These are phyloP conservation scores for Rousettus leschenaultii DNA, from an alignment of 2,113 vertebrate species.

Conservation along the genomic window DNA sequence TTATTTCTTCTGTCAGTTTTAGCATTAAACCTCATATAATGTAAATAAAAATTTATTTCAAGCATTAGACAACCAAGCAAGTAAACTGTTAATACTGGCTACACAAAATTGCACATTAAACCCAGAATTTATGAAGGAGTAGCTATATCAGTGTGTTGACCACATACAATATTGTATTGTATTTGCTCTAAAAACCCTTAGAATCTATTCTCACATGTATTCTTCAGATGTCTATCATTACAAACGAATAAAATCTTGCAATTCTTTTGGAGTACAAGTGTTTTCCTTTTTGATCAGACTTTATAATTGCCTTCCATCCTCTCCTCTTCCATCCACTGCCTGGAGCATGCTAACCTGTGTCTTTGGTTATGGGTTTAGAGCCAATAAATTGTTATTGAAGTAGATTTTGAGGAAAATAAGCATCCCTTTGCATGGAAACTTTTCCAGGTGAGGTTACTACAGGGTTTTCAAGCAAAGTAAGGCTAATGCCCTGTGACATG, in stretches of 20 bases:
- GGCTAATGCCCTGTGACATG: neutral
- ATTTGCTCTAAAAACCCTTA: neutral
- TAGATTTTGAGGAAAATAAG: neutral
- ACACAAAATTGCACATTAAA: neutral
- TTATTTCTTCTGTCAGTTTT: neutral
- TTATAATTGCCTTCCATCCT: neutral
- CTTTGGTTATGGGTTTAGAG: neutral
- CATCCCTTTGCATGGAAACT: neutral
- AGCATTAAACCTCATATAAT: neutral
- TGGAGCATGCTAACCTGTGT: neutral
- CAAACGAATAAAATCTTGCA: neutral
- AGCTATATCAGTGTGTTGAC: neutral
- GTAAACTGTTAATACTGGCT: neutral
- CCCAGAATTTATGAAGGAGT: neutral
- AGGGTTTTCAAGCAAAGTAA: neutral
- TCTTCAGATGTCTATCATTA: neutral
- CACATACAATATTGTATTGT: neutral
- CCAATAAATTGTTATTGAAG: neutral
- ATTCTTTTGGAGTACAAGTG: neutral
- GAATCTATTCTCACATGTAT: neutral
- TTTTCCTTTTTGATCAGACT: neutral
- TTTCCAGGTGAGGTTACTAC: neutral
- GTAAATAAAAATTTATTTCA: neutral
- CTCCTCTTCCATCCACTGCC: too few relatives aligned
- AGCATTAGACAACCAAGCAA: neutral